Base-by-base conservation (phyloP, 2,113 vertebrate genomes). In the Heterocephalus glaber region DNA sequence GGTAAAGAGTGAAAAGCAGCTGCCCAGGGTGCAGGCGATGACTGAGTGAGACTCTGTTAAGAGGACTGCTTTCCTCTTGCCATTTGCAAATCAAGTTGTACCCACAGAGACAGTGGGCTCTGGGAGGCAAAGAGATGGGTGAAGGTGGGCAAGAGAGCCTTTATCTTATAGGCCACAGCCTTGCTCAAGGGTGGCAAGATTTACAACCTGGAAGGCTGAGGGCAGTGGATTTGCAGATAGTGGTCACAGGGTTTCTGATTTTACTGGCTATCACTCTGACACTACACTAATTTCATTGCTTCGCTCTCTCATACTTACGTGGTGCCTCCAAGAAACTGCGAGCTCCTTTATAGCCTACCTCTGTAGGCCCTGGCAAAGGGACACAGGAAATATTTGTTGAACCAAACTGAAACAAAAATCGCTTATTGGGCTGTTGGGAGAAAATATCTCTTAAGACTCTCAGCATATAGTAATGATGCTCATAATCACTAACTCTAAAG, bases 401-500 rank as follows among this genome's bases (percentile, higher is more conserved):
- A 58, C 22, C 87, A 47, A 96, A 93, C 76, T 13, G 4, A 91
- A 74, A 70, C 44, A 47, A 70, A 97, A 86, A 80, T 30, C 70
- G 3, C 26, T 41, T 38, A 38, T 60, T 70, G 89, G 87, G 35
- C 28, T 63, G 7, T 33, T 92, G 89, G 85, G 70, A 76, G 85
- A 81, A 91, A 83, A 80, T 52, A 49, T 2, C 76, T 56, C 22
- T n/a, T 74, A 77, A 61, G 35, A 72, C 76, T 33, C 33, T 89
- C 33, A 44, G 80, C 61, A n/a, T 35, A 6, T 2, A 7, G 52
- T 63, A 41, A 70, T 72, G 61, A 86, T n/a, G 80, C 26, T 72
- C 44, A 49, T 38, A 61, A 72, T 49, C 61, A 17, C 41, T n/a
- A 52, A 35, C 26, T 13, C 7, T 24, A 54, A 88, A 61, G 28